These are phyloP conservation scores for Hermodice carunculata DNA, from an alignment of 2,888 invertebrate genomes.

Conservation along the genomic window DNA sequence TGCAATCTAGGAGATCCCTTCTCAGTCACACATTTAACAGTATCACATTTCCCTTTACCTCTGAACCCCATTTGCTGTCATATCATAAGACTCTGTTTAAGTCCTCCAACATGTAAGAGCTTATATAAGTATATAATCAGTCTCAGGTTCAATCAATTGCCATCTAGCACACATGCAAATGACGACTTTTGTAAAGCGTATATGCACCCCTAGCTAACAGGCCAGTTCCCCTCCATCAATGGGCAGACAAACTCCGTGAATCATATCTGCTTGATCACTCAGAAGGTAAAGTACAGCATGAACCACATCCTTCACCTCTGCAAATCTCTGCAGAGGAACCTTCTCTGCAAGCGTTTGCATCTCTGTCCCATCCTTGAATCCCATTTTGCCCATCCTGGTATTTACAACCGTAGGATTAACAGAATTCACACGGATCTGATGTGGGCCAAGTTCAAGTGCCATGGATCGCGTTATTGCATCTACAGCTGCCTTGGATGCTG, in stretches of 20 bases:
- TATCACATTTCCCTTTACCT: no score
- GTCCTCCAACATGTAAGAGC: no score
- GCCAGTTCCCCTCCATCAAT: slow-evolving; percentile 48
- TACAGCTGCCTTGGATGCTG: slow-evolving; percentile 89
- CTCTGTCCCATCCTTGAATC: slow-evolving; percentile 85
- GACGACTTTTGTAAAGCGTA: no score
- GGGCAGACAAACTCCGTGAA: slow-evolving; percentile 76
- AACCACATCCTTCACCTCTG: slow-evolving; percentile 86
- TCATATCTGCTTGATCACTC: slow-evolving; percentile 84
- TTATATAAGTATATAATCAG: no score
- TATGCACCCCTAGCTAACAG: no score
- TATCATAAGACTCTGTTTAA: no score
- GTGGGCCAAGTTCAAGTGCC: slow-evolving; percentile 87
- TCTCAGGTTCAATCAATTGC: no score
- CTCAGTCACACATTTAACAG: no score
- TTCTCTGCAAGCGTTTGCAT: slow-evolving; percentile 80
- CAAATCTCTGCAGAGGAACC: slow-evolving; percentile 84
- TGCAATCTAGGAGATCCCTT: no score
- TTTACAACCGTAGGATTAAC: slow-evolving; percentile 96
- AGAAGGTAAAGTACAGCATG: slow-evolving; percentile 84
- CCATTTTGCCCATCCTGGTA: slow-evolving; percentile 85
- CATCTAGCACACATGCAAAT: no score
- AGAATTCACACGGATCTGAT: slow-evolving; percentile 86
- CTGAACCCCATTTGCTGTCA: no score
- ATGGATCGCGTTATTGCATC: slow-evolving; percentile 86